Evolutionary conservation across 2,888 invertebrate species (phyloP).

Genomic region (Cistogaster globosa): DNA sequence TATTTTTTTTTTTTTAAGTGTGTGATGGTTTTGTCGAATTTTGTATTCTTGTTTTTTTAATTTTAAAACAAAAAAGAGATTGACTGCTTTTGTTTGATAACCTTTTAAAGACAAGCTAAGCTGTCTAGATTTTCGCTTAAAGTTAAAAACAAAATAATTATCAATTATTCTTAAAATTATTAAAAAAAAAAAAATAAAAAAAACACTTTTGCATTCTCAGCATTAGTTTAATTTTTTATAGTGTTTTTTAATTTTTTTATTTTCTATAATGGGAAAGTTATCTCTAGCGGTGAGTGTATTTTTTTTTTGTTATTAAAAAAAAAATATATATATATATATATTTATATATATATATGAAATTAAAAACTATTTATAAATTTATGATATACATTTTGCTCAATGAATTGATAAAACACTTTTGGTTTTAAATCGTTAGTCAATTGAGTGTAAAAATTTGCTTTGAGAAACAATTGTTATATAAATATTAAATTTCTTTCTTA

Average conservation of each 20-base stretch:
- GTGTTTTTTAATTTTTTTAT: slow-evolving; percentile 13
- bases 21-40: slow-evolving; percentile 25
- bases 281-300: slow-evolving; percentile 61
- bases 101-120: slow-evolving; percentile 25
- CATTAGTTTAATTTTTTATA: slow-evolving; percentile 19
- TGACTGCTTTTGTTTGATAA: slow-evolving; percentile 41
- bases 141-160: slow-evolving; percentile 21
- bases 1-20: slow-evolving; percentile 6
- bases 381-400: not conserved
- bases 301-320: too few species aligned
- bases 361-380: slow-evolving; percentile 10
- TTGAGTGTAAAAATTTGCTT: slow-evolving; percentile 19
- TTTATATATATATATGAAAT: too few species aligned
- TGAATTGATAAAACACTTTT: slow-evolving; percentile 40
- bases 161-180: slow-evolving; percentile 1
- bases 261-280: slow-evolving; percentile 63
- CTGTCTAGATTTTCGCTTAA: slow-evolving; percentile 11
- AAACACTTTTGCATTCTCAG: slow-evolving; percentile 5
- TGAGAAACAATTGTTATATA: too few species aligned
- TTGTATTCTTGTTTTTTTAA: not conserved
- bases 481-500: too few species aligned
- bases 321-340: too few species aligned
- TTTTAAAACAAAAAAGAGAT: slow-evolving; percentile 7
- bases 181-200: not conserved
- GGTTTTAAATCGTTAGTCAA: slow-evolving; percentile 24